These are phyloP conservation scores for Idaea aversata DNA, from an alignment of 2,888 invertebrate genomes.

Conservation along the genomic window DNA sequence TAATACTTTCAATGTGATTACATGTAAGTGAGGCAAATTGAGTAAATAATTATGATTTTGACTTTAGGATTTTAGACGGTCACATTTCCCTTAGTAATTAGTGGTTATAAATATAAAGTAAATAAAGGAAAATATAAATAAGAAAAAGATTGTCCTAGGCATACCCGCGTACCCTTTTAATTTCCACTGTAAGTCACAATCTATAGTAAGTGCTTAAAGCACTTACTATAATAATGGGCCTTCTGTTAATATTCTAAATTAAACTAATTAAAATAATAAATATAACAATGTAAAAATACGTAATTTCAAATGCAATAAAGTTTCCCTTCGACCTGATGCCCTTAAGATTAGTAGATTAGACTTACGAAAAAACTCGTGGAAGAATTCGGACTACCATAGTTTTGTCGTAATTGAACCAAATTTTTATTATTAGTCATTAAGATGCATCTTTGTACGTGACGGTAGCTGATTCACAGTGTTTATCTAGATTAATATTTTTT, in stretches of 20 bases:
- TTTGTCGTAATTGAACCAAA: conserved; percentile 48
- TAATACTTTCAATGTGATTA: too few relatives aligned
- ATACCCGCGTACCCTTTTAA: too few relatives aligned
- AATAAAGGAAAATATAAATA: too few relatives aligned
- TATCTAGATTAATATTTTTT: conserved; percentile 7
- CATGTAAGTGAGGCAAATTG: too few relatives aligned
- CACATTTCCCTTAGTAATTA: too few relatives aligned
- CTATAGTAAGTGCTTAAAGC: too few relatives aligned
- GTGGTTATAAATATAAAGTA: too few relatives aligned
- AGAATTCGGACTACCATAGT: conserved; percentile 51
- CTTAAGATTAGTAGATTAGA: conserved; percentile 55
- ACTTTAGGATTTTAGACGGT: too few relatives aligned
- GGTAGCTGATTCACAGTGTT: conserved; percentile 16
- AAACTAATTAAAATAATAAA: neutral
- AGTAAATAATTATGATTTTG: too few relatives aligned
- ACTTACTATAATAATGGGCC: too few relatives aligned
- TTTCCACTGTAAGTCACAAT: too few relatives aligned
- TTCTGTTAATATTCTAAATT: neutral
- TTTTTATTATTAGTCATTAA: conserved; percentile 32
- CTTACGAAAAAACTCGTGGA: conserved; percentile 69
- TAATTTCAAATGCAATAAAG: conserved; percentile 28
- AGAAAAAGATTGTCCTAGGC: too few relatives aligned
- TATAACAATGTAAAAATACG: neutral
- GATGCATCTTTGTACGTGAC: conserved; percentile 31
- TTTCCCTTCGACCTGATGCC: conserved; percentile 60